A percentile compares a stretch with the other conserved stretches of the same genome.
phyloP scores from a whole-genome alignment of 2,888 invertebrate genomes.

The Bruchidius siliquastri region DNA sequence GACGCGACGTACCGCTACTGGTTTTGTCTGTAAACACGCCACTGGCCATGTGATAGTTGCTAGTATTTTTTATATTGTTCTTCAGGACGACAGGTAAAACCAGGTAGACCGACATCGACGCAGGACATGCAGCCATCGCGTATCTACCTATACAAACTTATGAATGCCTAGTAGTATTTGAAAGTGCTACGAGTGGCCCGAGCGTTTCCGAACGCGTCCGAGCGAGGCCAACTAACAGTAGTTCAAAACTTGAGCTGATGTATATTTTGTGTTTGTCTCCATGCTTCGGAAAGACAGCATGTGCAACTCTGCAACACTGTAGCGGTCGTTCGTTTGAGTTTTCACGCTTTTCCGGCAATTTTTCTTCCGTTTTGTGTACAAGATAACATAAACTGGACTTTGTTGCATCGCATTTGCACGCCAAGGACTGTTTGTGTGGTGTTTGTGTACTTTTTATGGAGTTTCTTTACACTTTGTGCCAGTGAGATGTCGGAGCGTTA shows the following conservation, averaged over 20 bases:
- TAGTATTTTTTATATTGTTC: slow-evolving; percentile 15
- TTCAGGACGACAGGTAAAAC: slow-evolving; percentile 21
- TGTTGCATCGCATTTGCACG: slow-evolving; percentile 2
- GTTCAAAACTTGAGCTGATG: slow-evolving; percentile 19
- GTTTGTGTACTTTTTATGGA: slow-evolving; percentile 14
- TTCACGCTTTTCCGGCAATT: background rate
- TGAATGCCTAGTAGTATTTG: slow-evolving; percentile 22
- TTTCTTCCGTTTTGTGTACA: background rate
- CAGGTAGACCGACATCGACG: slow-evolving; percentile 16
- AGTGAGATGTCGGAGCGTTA: slow-evolving; percentile 19
- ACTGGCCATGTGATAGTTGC: slow-evolving; percentile 10
- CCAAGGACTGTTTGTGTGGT: slow-evolving; percentile 9
- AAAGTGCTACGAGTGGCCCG: slow-evolving; percentile 22
- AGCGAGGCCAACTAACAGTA: slow-evolving; percentile 24
- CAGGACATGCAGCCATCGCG: background rate
- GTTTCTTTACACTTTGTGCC: slow-evolving; percentile 18
- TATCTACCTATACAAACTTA: slow-evolving; percentile 20
- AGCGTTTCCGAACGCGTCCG: slow-evolving; percentile 15
- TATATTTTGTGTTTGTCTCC: slow-evolving; percentile 10
- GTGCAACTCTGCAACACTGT: background rate
- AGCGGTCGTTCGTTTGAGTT: background rate
- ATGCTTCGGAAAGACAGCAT: background rate
- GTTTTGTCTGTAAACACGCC: background rate
- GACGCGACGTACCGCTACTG: background rate
- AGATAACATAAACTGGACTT: slow-evolving; percentile 8